These are phyloP conservation scores for Cataglyphis rosenhaueri DNA, from an alignment of 2,888 invertebrate species.

Conservation along the genomic window DNA sequence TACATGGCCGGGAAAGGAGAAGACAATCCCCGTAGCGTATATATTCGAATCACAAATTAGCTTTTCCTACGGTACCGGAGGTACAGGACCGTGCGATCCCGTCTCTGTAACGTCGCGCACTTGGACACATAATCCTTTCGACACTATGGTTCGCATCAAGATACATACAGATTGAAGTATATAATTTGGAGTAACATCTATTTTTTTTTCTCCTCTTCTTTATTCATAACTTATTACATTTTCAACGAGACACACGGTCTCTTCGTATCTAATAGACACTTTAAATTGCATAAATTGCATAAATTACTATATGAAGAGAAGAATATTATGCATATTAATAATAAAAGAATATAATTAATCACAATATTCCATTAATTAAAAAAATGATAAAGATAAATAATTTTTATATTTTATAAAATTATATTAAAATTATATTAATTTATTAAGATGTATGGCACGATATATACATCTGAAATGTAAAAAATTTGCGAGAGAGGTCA, in stretches of 20 bases:
- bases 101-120: constrained; percentile 59
- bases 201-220: not conserved
- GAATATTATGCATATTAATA: not conserved
- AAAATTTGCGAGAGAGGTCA: not conserved
- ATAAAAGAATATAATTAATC: not conserved
- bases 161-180: constrained; percentile 43
- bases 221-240: not conserved
- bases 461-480: not conserved
- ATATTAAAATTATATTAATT: too few relatives aligned
- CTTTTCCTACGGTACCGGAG: constrained; percentile 24
- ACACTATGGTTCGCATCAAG: constrained; percentile 49
- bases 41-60: constrained; percentile 61
- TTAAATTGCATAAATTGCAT: constrained; percentile 2
- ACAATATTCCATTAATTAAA: not conserved
- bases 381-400: not conserved
- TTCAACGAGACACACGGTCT: not conserved
- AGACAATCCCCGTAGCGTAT: constrained; percentile 33
- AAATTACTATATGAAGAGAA: not conserved
- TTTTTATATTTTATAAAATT: not conserved
- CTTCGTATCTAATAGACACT: not conserved
- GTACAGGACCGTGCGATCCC: constrained; percentile 33
- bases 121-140: constrained; percentile 64
- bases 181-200: constrained; percentile 36
- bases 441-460: not conserved
- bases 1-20: constrained; percentile 36